Evolutionary conservation across 2,113 vertebrate genomes (phyloP).

Genomic region (Thymallus thymallus): DNA sequence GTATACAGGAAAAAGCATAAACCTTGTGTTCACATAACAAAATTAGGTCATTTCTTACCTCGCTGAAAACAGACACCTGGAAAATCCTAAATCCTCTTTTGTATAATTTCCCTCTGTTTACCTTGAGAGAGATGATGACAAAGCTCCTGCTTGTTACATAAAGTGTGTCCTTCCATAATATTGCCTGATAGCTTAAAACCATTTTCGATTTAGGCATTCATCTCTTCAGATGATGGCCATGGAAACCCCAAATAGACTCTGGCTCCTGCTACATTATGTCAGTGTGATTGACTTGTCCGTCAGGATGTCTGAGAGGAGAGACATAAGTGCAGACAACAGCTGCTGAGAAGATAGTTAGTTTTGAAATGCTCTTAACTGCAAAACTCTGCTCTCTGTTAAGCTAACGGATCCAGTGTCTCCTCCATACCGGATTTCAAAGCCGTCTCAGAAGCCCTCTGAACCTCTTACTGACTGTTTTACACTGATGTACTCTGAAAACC

Average conservation of each 20-base stretch:
- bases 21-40: no score
- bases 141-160: neutral
- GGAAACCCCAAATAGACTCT: neutral
- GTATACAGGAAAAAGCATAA: no score
- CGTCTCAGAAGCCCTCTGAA: neutral
- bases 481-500: neutral
- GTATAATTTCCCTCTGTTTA: no score
- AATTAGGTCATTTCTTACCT: no score
- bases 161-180: no score
- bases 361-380: neutral
- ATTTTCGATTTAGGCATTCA: neutral
- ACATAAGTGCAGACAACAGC: neutral
- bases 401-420: neutral
- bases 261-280: neutral
- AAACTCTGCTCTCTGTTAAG: neutral
- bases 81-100: no score
- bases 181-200: neutral
- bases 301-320: neutral
- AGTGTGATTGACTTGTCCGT: neutral
- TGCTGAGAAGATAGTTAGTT: slow-evolving; percentile 1
- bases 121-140: no score
- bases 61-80: no score
- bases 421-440: neutral
- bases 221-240: neutral
- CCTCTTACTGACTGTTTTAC: neutral